These are phyloP conservation scores for Diaprepes abbreviatus DNA, from an alignment of 2,888 invertebrate genomes.

Conservation along the genomic window DNA sequence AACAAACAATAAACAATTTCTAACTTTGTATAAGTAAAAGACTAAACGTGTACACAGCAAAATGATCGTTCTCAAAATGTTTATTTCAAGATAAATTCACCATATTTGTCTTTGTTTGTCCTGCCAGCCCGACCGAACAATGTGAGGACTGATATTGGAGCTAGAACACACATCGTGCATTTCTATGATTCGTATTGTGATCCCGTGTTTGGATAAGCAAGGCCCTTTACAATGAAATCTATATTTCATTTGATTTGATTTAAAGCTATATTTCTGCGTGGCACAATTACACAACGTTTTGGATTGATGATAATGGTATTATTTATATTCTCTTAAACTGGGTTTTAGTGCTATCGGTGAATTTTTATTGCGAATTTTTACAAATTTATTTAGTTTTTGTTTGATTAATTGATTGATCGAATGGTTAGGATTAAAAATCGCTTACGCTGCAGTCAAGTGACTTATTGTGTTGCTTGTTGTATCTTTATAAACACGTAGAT, in stretches of 20 bases:
- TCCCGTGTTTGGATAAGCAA: slow-evolving; percentile 27
- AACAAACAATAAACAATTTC: no score
- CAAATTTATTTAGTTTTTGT: no score
- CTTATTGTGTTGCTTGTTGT: no score
- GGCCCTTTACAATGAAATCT: slow-evolving; percentile 30
- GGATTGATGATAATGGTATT: slow-evolving; percentile 5
- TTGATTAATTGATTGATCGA: no score
- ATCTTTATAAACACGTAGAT: no score
- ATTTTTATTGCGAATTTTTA: no score
- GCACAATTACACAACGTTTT: slow-evolving; percentile 1
- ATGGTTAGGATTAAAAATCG: no score
- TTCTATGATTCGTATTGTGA: slow-evolving; percentile 29
- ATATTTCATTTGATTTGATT: slow-evolving; percentile 34
- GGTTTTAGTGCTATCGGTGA: no score
- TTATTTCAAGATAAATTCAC: slow-evolving; percentile 22
- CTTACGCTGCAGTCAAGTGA: no score
- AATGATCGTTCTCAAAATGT: neutral
- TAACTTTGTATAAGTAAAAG: no score
- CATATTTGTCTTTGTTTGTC: slow-evolving; percentile 27
- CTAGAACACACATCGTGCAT: slow-evolving; percentile 22
- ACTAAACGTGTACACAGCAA: neutral
- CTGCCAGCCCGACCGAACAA: neutral
- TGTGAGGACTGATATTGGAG: slow-evolving; percentile 22
- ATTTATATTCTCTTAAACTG: neutral
- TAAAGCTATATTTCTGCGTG: slow-evolving; percentile 20